Evolutionary conservation across 1,140 invertebrate genomes (phyloP), one percentile per base, ranked within the genome.

Genomic region (Bombus consobrinus): DNA sequence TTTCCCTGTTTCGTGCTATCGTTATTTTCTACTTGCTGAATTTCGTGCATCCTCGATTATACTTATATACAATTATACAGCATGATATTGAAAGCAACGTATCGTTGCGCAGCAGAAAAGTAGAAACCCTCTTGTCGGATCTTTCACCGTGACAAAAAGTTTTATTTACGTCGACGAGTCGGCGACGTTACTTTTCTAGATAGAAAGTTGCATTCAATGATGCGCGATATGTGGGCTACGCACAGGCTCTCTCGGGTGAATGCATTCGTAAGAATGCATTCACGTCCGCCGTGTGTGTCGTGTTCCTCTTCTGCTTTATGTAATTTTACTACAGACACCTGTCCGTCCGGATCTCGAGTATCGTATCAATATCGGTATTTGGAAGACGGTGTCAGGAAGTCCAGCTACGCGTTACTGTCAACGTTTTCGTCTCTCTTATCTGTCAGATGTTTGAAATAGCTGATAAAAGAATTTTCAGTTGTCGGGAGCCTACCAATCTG

Each of bases 231-330:
- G 85, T 87, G 88, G 88, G 83, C 80, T 88, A 85, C 79, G 77
- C 73, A 68, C 77, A 72, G 37, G 66, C 77, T 85, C 81, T 77
- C 81, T 90, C 88, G 87, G 91, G 91, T 92, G 91, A 92, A 92
- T 88, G 91, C 91, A 92, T 92, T 91, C 83, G 86, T 90, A 88
- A 89, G 89, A 92, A 92, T 92, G 89, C 88, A 88, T 87, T 89
- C 86, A 88, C 86, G 86, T 90, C 62, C 79, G 77, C 32, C 75
- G 69, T 87, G 62, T 81, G 41, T 71, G 5, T 53, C 81, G 77
- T 76, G 75, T 88, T 86, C 80, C 86, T 88, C 81, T 85, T 80
- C 79, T 85, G 53, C 62, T 87, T 91, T 83, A 84, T 89, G 87
- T 91, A 87, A 91, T 87, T 87, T 76, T 87, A 81, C 72, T 72